phyloP scores from a whole-genome alignment of 1,140 invertebrate species.

The Tenebrio molitor region DNA sequence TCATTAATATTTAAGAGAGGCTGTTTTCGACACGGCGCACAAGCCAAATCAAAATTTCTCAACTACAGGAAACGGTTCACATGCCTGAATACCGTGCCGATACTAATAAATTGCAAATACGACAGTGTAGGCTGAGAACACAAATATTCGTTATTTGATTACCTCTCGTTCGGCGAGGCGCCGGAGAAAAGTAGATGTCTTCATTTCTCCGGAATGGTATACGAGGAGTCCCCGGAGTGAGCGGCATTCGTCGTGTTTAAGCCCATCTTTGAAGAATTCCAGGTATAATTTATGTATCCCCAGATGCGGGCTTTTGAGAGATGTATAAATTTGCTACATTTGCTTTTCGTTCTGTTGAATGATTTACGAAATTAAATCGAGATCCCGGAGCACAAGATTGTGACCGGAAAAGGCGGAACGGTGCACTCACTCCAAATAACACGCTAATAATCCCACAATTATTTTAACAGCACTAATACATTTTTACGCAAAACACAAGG shows the following conservation, averaged over 20 bases:
- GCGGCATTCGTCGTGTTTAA: constrained; percentile 28
- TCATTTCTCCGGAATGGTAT: constrained; percentile 6
- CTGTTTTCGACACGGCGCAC: too few species aligned
- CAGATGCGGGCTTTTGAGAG: constrained; percentile 6
- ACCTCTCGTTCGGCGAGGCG: background rate
- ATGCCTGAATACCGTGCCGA: too few species aligned
- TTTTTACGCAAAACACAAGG: too few species aligned
- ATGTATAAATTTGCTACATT: constrained; percentile 40
- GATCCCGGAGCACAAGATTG: background rate
- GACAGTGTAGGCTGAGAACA: too few species aligned
- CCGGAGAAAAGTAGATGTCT: constrained; percentile 5
- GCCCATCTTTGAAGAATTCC: constrained; percentile 35
- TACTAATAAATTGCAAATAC: too few species aligned
- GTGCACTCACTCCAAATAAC: background rate
- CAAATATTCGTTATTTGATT: constrained; percentile 6
- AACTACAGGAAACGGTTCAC: too few species aligned
- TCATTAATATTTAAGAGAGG: too few species aligned
- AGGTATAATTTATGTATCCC: constrained; percentile 26
- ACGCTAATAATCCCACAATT: too few species aligned
- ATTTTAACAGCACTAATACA: too few species aligned
- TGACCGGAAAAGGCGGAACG: background rate
- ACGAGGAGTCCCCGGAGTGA: constrained; percentile 7
- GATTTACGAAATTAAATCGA: constrained; percentile 40
- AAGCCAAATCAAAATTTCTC: too few species aligned
- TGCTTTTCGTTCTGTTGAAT: constrained; percentile 14